Evolutionary conservation across 2,888 invertebrate genomes (phyloP), one percentile per base, ranked within the genome.

Genomic region (Scaptomyza cyrtandrae): DNA sequence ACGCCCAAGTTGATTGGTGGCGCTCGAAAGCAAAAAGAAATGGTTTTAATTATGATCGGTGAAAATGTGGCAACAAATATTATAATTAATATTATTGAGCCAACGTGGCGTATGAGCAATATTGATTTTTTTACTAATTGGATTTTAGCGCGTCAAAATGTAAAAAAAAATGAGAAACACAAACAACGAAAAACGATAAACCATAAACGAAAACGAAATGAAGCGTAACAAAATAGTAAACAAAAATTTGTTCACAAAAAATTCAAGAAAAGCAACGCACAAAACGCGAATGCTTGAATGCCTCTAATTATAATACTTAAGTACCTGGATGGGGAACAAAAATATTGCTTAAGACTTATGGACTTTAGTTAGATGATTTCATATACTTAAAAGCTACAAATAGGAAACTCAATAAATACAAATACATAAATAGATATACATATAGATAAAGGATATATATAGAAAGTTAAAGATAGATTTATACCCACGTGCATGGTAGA

Each of bases 111-210:
- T 88, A 88, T 83, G 88, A 76, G 83, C 80, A 86, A 88, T 83
- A 83, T 83, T 83, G 83, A 83, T 83, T 83, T 83, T 83, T 88
- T 83, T 79, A 62, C 83, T 83, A 83, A 83, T 83, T 88, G 83
- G 83, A 83, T 83, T 83, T 76, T 31, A 54, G 71, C 68, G 79
- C 83, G 73, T 67, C 53, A 82, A 77, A 68, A 67, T 55, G 58
- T 58, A 52, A 64, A 73, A 14, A 37, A 39, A 60, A 78, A 66
- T 65, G 53, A 43, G 56, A 71, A 64, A 75, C 39, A 56, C 54
- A 55, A 24, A 27, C 14, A 62, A 45, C n/a, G 50, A 54, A 31
- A 31, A 64, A n/a, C n/a, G n/a, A n/a, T n/a, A 29, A 53, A 14
- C 41, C 55, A 49, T 43, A 35, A 39, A 39, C 14, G 63, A 55